A percentile compares a stretch with the other conserved stretches of the same genome.
Evolutionary conservation across 2,797 vertebrate species (phyloP).

Genomic region (Neosilurus mollespiculum): DNA sequence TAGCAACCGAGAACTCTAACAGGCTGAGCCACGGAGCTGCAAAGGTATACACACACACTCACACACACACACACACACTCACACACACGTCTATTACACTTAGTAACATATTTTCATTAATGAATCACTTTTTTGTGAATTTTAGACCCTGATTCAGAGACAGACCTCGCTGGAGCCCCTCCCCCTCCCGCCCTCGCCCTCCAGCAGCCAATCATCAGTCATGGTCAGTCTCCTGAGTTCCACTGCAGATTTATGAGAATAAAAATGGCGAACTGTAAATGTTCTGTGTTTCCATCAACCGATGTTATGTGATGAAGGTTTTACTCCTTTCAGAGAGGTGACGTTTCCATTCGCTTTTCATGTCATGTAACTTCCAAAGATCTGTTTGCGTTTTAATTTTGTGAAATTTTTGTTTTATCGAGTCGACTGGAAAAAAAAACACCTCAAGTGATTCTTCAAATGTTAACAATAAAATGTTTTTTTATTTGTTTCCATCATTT

Average conservation of each 20-base stretch:
- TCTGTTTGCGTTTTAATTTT: no score
- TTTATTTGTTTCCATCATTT: no score
- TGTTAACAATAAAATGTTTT: no score
- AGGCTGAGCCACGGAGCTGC: constrained; percentile 70
- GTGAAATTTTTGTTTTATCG: no score
- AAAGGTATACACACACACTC: constrained; percentile 67
- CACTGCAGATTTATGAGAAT: no score
- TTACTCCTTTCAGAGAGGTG: no score
- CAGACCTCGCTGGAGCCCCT: constrained; percentile 77
- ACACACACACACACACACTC: not conserved
- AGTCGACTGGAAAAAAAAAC: no score
- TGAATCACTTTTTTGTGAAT: constrained; percentile 31
- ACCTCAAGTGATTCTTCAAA: constrained; percentile 37
- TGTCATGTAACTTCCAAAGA: constrained; percentile 16
- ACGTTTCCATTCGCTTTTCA: constrained; percentile 51
- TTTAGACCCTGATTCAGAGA: constrained; percentile 77
- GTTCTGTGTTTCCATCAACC: no score
- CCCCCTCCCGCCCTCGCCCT: constrained; percentile 73
- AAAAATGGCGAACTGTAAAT: no score
- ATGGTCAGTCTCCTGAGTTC: constrained; percentile 82
- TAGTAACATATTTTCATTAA: not conserved
- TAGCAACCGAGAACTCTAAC: constrained; percentile 72
- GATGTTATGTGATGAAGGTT: no score
- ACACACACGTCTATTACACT: not conserved
- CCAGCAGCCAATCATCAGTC: constrained; percentile 77